A percentile compares a stretch with the other conserved stretches of the same genome.
Conservation (phyloP, 2,113 vertebrate genomes). For the Naja naja region DNA sequence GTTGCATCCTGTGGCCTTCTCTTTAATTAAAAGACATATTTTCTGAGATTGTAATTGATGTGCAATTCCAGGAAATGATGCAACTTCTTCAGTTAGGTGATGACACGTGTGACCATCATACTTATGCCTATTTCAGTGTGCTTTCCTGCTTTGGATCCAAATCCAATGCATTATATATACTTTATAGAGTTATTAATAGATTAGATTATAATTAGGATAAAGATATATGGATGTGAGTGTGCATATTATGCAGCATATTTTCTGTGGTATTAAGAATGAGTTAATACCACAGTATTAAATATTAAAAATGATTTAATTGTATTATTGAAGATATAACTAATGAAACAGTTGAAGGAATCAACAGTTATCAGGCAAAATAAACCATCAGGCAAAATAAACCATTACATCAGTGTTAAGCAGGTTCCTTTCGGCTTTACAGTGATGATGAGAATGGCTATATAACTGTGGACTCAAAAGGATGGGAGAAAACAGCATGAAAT, state of each 20-base stretch:
- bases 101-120: not conserved
- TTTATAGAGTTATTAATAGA: not conserved
- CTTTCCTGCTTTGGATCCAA: not conserved
- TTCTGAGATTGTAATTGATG: not conserved
- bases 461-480: not conserved
- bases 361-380: not conserved
- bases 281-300: not conserved
- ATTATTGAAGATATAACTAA: not conserved
- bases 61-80: not conserved
- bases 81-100: not conserved
- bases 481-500: not conserved
- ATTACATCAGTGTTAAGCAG: not conserved
- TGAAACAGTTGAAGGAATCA: not conserved
- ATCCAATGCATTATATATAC: not conserved
- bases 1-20: not conserved
- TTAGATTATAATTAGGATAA: not conserved
- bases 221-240: no score
- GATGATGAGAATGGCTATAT: not conserved
- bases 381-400: not conserved
- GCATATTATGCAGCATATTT: not conserved
- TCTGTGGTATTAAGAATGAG: not conserved
- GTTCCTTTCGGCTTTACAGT: not conserved
- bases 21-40: not conserved
- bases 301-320: not conserved
- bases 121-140: not conserved